A percentile compares a stretch with the other conserved stretches of the same genome.
Evolutionary conservation across 2,888 invertebrate genomes (phyloP).

Genomic region (Campopleginae sp.): DNA sequence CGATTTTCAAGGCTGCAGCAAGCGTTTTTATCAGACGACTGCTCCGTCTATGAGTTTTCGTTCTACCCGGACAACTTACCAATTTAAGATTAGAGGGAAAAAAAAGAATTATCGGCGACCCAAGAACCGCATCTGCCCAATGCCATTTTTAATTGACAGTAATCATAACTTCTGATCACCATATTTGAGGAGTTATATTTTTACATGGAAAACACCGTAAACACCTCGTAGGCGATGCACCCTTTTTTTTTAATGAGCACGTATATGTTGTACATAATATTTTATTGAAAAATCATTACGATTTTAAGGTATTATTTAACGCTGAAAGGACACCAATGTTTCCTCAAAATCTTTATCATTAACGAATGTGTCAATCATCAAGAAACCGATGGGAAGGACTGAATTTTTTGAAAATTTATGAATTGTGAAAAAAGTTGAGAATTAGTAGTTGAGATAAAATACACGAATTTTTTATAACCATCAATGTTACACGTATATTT

Average conservation of each 20-base stretch:
- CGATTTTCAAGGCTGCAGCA: conserved; percentile 12
- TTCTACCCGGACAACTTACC: conserved; percentile 41
- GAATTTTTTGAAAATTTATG: background rate
- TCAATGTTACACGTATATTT: conserved; percentile 5
- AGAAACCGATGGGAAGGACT: background rate
- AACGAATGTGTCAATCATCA: background rate
- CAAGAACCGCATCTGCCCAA: background rate
- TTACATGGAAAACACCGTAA: background rate
- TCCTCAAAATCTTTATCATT: background rate
- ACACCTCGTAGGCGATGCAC: background rate
- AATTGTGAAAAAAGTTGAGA: background rate
- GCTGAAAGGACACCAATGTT: conserved; percentile 1
- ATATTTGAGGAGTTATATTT: background rate
- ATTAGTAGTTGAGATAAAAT: background rate
- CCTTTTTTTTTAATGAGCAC: conserved; percentile 64
- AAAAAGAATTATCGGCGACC: background rate
- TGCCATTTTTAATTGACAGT: background rate
- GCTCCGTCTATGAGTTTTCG: background rate
- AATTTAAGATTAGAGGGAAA: background rate
- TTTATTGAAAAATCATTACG: conserved; percentile 51
- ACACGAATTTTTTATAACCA: background rate
- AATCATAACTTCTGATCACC: background rate
- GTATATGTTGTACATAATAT: conserved; percentile 63
- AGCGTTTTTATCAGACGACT: background rate
- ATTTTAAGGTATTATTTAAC: conserved; percentile 25